A percentile compares a stretch with the other conserved stretches of the same genome.
phyloP scores from a whole-genome alignment of 1,140 invertebrate species.

The Euwallacea similis region DNA sequence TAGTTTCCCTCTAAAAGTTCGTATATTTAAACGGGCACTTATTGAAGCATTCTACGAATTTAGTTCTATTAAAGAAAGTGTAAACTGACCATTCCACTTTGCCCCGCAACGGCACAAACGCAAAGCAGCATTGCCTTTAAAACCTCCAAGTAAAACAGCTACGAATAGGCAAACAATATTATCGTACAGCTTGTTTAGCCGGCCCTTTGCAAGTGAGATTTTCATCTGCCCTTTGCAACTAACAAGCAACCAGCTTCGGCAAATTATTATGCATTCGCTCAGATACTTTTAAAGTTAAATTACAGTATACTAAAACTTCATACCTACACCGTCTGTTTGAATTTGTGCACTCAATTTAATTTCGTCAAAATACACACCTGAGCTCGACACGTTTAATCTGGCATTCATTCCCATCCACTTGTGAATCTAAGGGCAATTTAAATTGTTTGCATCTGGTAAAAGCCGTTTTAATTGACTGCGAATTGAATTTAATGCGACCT shows the following conservation, averaged over 20 bases:
- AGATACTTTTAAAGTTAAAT: constrained; percentile 1
- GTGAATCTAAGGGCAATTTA: constrained; percentile 29
- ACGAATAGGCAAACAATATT: constrained; percentile 1
- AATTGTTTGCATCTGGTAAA: constrained; percentile 30
- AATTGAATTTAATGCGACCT: neutral
- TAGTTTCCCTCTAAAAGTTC: no score
- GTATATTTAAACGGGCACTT: no score
- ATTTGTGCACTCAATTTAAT: constrained; percentile 27
- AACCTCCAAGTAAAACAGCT: neutral
- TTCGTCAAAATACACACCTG: constrained; percentile 26
- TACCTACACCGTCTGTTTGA: constrained; percentile 11
- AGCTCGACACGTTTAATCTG: constrained; percentile 22
- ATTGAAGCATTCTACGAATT: no score
- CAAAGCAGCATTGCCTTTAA: neutral
- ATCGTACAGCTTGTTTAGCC: neutral
- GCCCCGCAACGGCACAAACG: neutral
- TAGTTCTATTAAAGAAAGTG: neutral
- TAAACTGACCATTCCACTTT: neutral
- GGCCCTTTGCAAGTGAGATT: constrained; percentile 1
- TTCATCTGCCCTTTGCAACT: neutral
- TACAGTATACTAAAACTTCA: neutral
- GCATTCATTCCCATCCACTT: constrained; percentile 29
- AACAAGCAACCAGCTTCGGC: neutral
- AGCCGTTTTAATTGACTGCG: constrained; percentile 26
- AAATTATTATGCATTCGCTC: neutral